Conservation (phyloP, 2,113 vertebrate species). For the Brienomyrus brachyistius region DNA sequence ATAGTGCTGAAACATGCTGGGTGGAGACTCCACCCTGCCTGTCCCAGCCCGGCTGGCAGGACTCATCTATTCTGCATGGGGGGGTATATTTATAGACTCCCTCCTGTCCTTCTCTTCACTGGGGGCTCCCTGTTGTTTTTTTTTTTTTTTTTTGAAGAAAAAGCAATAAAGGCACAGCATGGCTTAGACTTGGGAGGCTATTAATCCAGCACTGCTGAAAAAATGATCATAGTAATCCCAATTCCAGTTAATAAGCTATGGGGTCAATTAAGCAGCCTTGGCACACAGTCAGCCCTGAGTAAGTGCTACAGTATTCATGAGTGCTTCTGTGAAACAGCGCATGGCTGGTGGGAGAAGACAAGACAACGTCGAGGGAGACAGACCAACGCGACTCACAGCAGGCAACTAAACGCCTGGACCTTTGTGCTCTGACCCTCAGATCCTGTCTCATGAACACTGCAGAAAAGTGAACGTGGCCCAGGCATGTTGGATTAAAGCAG, state of each 20-base stretch:
- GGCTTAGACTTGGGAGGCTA: background rate
- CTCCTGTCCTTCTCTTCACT: conserved; percentile 23
- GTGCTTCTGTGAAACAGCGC: background rate
- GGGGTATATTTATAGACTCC: conserved; percentile 53
- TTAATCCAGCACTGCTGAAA: background rate
- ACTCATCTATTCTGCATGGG: conserved; percentile 59
- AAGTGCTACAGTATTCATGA: background rate
- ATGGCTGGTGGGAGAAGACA: background rate
- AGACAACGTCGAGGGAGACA: background rate
- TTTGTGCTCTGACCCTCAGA: background rate
- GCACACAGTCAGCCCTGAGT: background rate
- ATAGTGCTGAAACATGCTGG: conserved; percentile 47
- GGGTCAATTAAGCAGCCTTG: background rate
- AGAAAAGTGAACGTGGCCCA: background rate
- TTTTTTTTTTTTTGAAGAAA: background rate
- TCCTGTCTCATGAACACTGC: background rate
- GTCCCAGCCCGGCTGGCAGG: background rate
- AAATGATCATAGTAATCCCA: background rate
- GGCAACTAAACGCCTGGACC: background rate
- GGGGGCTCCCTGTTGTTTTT: background rate
- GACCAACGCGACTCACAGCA: background rate
- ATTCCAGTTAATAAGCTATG: background rate
- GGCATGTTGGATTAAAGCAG: background rate
- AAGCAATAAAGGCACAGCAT: background rate
- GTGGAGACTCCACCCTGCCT: conserved; percentile 29